Percentiles rank a stretch among this genome's conserved stretches.
Conservation (phyloP, 2,113 vertebrate genomes). For the Prolemur simus region DNA sequence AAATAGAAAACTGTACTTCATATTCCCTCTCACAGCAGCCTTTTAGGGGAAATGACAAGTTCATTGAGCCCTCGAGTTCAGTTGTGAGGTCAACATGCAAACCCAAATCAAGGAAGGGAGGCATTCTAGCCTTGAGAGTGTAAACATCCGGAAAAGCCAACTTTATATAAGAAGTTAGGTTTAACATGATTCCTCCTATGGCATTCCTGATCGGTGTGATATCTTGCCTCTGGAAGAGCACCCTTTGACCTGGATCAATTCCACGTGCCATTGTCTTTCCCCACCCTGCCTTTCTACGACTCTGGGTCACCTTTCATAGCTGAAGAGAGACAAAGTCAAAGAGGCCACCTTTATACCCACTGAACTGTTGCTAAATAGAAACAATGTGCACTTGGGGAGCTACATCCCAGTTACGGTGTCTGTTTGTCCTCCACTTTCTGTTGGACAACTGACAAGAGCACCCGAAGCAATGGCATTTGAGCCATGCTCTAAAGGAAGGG, state of each 20-base stretch:
- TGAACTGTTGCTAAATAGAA: not conserved
- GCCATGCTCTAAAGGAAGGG: not conserved
- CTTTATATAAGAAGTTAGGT: not conserved
- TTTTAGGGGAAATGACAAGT: not conserved
- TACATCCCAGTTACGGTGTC: rapidly evolving
- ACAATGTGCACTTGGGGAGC: rapidly evolving
- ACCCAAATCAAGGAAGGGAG: not conserved
- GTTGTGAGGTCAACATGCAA: not conserved
- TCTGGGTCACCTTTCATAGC: not conserved
- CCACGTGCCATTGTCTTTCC: rapidly evolving
- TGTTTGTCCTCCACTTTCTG: not conserved
- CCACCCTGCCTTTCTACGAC: not conserved
- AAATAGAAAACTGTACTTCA: not conserved
- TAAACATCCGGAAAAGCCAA: not conserved
- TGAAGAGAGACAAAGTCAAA: not conserved
- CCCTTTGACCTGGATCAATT: not conserved
- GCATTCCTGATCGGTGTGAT: not conserved
- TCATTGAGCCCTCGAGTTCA: not conserved
- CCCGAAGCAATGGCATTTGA: not conserved
- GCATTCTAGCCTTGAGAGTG: not conserved
- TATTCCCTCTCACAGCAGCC: not conserved
- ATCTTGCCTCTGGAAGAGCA: not conserved
- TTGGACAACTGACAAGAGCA: not conserved
- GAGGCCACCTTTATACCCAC: not conserved
- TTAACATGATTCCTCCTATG: not conserved